phyloP scores from a whole-genome alignment of 2,888 invertebrate genomes.

The Stenchaetothrips biformis region DNA sequence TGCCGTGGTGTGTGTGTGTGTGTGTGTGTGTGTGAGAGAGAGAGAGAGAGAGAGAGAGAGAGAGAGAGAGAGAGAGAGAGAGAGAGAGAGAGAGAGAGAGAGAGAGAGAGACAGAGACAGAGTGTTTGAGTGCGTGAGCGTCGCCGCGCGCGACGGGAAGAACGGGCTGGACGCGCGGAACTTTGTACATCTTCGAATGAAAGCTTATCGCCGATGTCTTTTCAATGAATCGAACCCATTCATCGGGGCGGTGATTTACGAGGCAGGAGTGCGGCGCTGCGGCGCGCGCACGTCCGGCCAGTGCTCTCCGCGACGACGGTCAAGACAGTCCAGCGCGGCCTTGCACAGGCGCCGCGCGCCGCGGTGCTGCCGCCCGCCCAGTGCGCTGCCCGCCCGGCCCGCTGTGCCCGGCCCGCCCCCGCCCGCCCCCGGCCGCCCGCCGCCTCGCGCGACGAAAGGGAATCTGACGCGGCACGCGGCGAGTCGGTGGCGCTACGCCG shows the following conservation, averaged over 20 bases:
- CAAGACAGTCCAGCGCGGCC: background rate
- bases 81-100: slow-evolving; percentile 20
- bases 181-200: background rate
- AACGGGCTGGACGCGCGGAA: slow-evolving; percentile 24
- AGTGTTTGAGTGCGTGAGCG: background rate
- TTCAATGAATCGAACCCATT: slow-evolving; percentile 32
- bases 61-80: slow-evolving; percentile 21
- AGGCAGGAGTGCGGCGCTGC: slow-evolving; percentile 28
- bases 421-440: background rate
- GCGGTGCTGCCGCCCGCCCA: background rate
- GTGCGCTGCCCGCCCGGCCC: background rate
- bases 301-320: background rate
- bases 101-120: background rate
- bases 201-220: slow-evolving; percentile 19
- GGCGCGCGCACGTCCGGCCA: background rate
- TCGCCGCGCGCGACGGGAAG: background rate
- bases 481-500: background rate
- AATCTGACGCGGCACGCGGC: background rate
- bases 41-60: slow-evolving; percentile 27
- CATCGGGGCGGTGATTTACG: slow-evolving; percentile 33
- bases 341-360: background rate
- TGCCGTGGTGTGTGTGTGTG: background rate
- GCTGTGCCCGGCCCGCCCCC: background rate
- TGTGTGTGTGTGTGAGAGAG: background rate
- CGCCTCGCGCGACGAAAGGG: background rate